Percentiles rank a stretch among this genome's conserved stretches.
Conservation (phyloP, 2,888 invertebrate species). For the Nymphalis polychloros region DNA sequence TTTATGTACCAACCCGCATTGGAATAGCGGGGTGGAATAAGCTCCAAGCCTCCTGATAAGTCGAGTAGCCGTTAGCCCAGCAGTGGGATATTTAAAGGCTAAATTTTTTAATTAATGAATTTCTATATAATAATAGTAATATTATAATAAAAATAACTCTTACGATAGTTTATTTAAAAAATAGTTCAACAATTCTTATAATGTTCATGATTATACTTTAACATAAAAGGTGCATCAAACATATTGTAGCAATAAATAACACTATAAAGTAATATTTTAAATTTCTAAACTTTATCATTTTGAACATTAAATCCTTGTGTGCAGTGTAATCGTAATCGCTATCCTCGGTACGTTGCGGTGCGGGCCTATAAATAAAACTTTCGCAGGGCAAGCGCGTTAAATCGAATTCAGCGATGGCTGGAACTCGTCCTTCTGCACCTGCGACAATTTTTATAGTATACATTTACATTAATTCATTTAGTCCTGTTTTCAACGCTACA, state of each 20-base stretch:
- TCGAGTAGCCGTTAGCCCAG: too few relatives aligned
- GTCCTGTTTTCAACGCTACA: slow-evolving; percentile 75
- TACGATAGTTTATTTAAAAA: too few relatives aligned
- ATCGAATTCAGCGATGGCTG: slow-evolving; percentile 75
- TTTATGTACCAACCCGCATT: too few relatives aligned
- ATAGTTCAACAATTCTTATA: too few relatives aligned
- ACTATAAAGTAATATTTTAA: slow-evolving; percentile 12
- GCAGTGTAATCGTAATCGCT: slow-evolving; percentile 54
- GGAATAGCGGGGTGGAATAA: too few relatives aligned
- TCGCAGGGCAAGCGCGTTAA: slow-evolving; percentile 75
- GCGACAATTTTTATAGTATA: slow-evolving; percentile 82
- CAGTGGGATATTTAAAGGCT: too few relatives aligned
- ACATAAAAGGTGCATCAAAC: too few relatives aligned
- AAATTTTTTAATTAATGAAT: too few relatives aligned
- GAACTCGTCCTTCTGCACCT: slow-evolving; percentile 78
- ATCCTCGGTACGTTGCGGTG: slow-evolving; percentile 42
- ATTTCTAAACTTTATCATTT: slow-evolving; percentile 24
- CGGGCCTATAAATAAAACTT: slow-evolving; percentile 76
- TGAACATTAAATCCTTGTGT: slow-evolving; percentile 41
- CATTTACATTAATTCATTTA: slow-evolving; percentile 82
- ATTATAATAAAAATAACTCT: too few relatives aligned
- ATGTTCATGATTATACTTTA: too few relatives aligned
- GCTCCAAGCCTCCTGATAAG: too few relatives aligned
- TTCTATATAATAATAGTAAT: too few relatives aligned
- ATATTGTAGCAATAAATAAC: not conserved